Evolutionary conservation across 1,140 invertebrate species (phyloP).

Genomic region (Dendroctonus ponderosae): DNA sequence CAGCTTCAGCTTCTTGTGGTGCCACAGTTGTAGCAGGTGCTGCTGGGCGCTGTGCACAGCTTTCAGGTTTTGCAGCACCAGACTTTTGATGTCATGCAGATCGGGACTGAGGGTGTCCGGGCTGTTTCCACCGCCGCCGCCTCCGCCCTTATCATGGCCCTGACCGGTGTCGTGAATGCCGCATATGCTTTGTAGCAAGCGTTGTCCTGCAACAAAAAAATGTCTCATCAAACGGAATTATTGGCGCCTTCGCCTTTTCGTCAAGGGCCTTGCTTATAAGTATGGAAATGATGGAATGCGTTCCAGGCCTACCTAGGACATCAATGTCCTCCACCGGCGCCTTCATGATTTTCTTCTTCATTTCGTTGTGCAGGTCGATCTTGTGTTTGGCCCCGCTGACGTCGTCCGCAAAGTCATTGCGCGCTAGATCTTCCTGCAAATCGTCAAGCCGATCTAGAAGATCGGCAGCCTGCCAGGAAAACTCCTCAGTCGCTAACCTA

Average conservation of each 20-base stretch:
- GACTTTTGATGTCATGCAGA: conserved; percentile 51
- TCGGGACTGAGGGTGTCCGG: conserved; percentile 44
- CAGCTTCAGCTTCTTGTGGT: conserved; percentile 86
- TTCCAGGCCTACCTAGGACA: conserved; percentile 55
- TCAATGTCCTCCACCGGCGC: conserved; percentile 92
- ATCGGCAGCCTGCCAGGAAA: conserved; percentile 92
- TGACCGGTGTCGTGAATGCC: conserved; percentile 47
- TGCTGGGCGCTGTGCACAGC: conserved; percentile 83
- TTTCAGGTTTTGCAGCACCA: conserved; percentile 76
- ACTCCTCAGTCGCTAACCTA: conserved; percentile 88
- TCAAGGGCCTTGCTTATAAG: conserved; percentile 9
- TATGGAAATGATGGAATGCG: no score
- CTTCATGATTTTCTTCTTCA: conserved; percentile 91
- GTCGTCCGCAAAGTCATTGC: conserved; percentile 90
- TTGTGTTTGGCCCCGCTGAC: conserved; percentile 84
- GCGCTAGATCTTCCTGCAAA: conserved; percentile 83
- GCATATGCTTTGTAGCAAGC: conserved; percentile 53
- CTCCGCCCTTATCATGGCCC: conserved; percentile 47
- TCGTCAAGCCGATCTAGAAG: conserved; percentile 88
- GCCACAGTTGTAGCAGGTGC: conserved; percentile 90
- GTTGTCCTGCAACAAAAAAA: conserved; percentile 52
- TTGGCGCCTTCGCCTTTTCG: no score
- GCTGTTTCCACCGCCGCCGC: conserved; percentile 50
- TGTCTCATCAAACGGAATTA: no score
- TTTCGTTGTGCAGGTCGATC: conserved; percentile 90